A percentile compares a stretch with the other conserved stretches of the same genome.
Conservation (phyloP, 2,113 vertebrate genomes). For the Strix aluco region DNA sequence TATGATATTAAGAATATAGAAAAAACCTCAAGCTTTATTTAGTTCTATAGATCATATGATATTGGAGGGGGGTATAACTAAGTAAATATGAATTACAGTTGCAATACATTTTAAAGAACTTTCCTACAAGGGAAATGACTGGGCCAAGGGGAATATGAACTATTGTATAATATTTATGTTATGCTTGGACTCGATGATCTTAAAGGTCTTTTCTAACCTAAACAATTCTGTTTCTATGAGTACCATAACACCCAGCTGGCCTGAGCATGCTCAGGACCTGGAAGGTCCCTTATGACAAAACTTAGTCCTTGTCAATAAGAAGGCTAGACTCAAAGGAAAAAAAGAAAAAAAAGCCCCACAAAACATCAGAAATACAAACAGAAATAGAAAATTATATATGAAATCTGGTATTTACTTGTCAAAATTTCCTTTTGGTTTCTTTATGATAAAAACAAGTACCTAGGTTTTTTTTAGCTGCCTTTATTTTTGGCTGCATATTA, state of each 20-base stretch:
- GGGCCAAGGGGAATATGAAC: not conserved
- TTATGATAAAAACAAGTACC: not conserved
- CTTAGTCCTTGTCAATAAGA: not conserved
- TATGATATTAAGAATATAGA: not conserved
- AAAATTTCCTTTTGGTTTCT: not conserved
- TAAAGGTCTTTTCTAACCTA: not conserved
- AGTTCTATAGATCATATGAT: not conserved
- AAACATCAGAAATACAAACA: not conserved
- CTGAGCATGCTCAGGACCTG: not conserved
- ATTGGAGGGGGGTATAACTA: not conserved
- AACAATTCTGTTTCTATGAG: not conserved
- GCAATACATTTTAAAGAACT: not conserved
- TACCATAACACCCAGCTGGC: not conserved
- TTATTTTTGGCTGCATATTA: not conserved
- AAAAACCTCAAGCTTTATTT: not conserved
- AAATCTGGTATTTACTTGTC: not conserved
- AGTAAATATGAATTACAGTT: not conserved
- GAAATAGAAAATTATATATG: not conserved
- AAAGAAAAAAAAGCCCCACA: too few relatives aligned
- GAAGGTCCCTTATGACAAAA: not conserved
- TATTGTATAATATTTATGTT: not conserved
- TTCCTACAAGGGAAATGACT: not conserved
- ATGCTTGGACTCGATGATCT: not conserved
- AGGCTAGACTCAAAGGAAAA: not conserved
- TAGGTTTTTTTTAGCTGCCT: not conserved